Evolutionary conservation across 2,797 vertebrate species (phyloP), one percentile per base, ranked within the genome.

Genomic region (Mus minutoides): DNA sequence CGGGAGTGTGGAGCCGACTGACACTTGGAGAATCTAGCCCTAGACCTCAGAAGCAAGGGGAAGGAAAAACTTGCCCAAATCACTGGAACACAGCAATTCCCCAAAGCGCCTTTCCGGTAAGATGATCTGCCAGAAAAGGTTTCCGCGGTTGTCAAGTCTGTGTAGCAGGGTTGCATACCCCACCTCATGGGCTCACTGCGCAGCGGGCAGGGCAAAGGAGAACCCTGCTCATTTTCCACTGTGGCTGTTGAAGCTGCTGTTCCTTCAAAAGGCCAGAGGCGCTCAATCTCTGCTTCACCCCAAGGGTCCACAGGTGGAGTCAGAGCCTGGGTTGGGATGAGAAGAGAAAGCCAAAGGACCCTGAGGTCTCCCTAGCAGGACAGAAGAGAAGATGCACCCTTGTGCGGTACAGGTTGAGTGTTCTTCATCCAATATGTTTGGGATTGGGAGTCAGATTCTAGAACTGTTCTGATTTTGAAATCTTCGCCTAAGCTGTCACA

Each of bases 111-210:
- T 91, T 92, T 97, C 89, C 4, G 0, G 85, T 1, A 21, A 96
- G 83, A 94, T 62, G 86, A 84, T 88, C 89, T 87, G 78, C 46
- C 92, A 80, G 21, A 54, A 93, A 80, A 91, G 85, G 92, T 96
- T 96, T 94, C 88, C 77, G 26, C 0, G 4, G 64, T 56, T 97
- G 95, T 96, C 96, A 80, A 21, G 10, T 91, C 37, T 29, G 69
- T 89, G 90, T 92, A 91, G 85, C 91, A 73, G 34, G 1, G 49
- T 58, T 31, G 64, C 75, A 3, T 56, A 6, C 67, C 34, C 19
- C 1, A 0, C 79, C 73, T 64, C 11, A 1, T 19, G 87, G 90
- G 29, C 19, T 92, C 37, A 17, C 56, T 16, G 6, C 17, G 58
- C 67, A 1, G 1, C 12, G 49, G 95, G 52, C 14, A 0, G 52